Percentiles rank a stretch among this genome's conserved stretches.
phyloP scores from a whole-genome alignment of 1,140 invertebrate species.

The Piezodorus guildinii region DNA sequence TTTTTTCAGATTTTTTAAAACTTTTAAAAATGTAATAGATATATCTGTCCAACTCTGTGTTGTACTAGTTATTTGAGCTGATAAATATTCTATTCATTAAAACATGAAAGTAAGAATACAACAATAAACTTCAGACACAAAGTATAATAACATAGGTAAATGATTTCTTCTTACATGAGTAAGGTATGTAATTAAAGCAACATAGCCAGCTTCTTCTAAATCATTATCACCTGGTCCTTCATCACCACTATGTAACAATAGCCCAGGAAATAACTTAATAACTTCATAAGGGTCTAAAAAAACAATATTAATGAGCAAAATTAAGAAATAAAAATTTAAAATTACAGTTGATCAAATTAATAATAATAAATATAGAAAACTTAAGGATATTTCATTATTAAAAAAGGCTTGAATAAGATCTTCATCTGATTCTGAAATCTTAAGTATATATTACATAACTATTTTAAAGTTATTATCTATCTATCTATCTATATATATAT shows the following conservation, averaged over 20 bases:
- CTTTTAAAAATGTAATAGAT: too few species aligned
- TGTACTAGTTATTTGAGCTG: too few species aligned
- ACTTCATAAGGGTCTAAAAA: conserved; percentile 81
- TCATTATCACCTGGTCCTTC: conserved; percentile 34
- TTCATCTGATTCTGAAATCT: too few species aligned
- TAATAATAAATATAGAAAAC: too few species aligned
- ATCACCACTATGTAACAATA: conserved; percentile 57
- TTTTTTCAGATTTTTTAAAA: background rate
- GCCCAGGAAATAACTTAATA: conserved; percentile 83
- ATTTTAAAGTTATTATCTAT: too few species aligned
- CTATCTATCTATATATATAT: too few species aligned
- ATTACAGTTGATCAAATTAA: background rate
- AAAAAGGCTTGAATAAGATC: too few species aligned
- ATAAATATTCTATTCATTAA: background rate
- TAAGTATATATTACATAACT: too few species aligned
- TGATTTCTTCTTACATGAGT: conserved; percentile 45
- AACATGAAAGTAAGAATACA: background rate
- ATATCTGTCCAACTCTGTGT: too few species aligned
- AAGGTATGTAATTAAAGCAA: conserved; percentile 81
- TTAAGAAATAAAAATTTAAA: background rate
- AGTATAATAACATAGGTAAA: too few species aligned
- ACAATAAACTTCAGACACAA: background rate
- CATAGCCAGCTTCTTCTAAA: conserved; percentile 75
- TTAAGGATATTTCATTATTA: too few species aligned
- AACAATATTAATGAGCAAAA: conserved; percentile 8